A percentile compares a stretch with the other conserved stretches of the same genome.
phyloP scores from a whole-genome alignment of 2,797 vertebrate species.

The Anguilla anguilla region DNA sequence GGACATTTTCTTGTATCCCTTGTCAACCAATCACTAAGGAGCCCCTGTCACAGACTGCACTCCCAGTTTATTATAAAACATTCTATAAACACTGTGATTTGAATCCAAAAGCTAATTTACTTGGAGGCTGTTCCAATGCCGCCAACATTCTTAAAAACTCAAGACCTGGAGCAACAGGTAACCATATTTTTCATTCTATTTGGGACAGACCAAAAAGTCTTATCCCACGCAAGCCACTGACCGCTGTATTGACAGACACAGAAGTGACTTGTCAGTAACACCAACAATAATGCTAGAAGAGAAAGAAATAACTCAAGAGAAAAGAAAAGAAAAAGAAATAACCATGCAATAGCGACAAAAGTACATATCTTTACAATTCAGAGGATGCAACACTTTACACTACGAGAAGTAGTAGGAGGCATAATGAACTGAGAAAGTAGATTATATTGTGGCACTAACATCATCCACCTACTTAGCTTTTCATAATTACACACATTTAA shows the following conservation, averaged over 20 bases:
- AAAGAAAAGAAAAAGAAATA: neutral
- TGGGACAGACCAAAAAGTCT: no score
- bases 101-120: neutral
- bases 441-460: neutral
- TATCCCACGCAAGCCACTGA: no score
- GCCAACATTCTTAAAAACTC: neutral
- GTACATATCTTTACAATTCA: neutral
- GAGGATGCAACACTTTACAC: neutral
- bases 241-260: no score
- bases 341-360: neutral
- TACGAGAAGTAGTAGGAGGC: neutral
- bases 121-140: neutral
- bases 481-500: neutral
- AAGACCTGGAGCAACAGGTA: no score
- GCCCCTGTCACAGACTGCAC: neutral
- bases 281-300: neutral
- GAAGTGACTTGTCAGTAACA: neutral
- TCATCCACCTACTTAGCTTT: neutral
- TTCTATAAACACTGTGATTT: neutral
- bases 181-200: no score
- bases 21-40: neutral
- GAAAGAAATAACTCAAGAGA: neutral
- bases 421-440: neutral
- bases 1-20: neutral
- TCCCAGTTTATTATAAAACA: neutral